Evolutionary conservation across 1,140 invertebrate genomes (phyloP), one percentile per base, ranked within the genome.

Genomic region (Ceratosolen solmsi): DNA sequence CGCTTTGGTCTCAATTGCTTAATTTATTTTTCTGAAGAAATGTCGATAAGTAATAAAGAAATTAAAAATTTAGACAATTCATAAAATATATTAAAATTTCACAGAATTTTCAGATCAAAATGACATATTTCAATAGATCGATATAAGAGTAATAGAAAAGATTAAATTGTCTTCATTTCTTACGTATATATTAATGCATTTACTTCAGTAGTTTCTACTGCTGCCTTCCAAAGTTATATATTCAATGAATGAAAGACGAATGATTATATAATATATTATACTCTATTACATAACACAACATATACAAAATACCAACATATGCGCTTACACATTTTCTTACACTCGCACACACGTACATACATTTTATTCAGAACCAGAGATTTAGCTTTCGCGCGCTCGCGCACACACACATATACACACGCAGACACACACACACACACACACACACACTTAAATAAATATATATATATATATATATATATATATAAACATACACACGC

Each of bases 121-220:
- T 49, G 38, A 30, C 11, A 71, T 17, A 71, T 17, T 71, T 0
- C n/a, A n/a, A n/a, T 27, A 71, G 9, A 41, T n/a, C n/a, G 41
- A 25, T n/a, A 27, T 46, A 15, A 49, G 36, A 71, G 15, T 5
- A 38, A n/a, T 49, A 27, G 9, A 71, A 63, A 46, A 38, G 33
- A n/a, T 8, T 75, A 30, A 72, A 20, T 22, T 79, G 76, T 86
- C 82, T 85, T 88, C 80, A 30, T 86, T 87, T 83, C 85, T 80
- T 84, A 78, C 84, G 82, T 83, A 85, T 85, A 84, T 7, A 75
- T 71, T 85, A 84, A 80, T 89, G 88, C 88, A 89, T 90, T 91
- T 90, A 90, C 86, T 87, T 90, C 87, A 86, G 86, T 90, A 90
- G 86, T 83, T 70, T 89, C 88, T 88, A 87, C 86, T 87, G 88